These are phyloP conservation scores for Hyles euphorbiae DNA, from an alignment of 1,140 invertebrate species.

Conservation along the genomic window DNA sequence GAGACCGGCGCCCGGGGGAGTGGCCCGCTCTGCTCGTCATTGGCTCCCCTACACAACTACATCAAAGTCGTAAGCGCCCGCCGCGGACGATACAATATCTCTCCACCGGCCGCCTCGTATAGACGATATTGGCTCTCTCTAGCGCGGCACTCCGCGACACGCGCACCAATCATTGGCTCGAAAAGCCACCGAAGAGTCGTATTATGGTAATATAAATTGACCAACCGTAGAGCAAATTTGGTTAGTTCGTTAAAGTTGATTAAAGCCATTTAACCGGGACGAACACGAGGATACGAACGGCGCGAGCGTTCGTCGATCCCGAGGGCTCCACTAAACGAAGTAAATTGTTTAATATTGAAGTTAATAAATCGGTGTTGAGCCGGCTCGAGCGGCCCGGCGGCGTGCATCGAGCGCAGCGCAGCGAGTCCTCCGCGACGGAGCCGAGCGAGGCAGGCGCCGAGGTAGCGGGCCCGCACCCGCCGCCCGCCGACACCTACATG, in stretches of 20 bases:
- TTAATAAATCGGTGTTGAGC: conserved; percentile 54
- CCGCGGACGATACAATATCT: conserved; percentile 37
- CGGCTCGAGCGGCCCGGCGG: conserved; percentile 31
- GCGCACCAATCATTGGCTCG: conserved; percentile 55
- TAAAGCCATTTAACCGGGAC: conserved; percentile 76
- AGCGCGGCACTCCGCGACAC: conserved; percentile 17
- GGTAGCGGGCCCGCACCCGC: conserved; percentile 63
- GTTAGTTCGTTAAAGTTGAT: conserved; percentile 77
- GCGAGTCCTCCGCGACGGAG: conserved; percentile 56
- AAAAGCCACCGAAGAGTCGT: conserved; percentile 37
- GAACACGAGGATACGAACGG: conserved; percentile 66
- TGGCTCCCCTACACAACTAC: conserved; percentile 29
- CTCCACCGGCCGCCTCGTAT: conserved; percentile 38
- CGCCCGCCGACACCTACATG: conserved; percentile 65
- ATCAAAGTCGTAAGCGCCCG: conserved; percentile 47
- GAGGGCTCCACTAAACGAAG: conserved; percentile 64
- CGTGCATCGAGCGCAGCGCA: conserved; percentile 28
- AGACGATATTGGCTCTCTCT: conserved; percentile 42
- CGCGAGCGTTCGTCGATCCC: conserved; percentile 63
- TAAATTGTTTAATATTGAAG: conserved; percentile 74
- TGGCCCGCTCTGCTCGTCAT: conserved; percentile 41
- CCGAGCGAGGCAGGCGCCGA: conserved; percentile 62
- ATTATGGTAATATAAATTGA: conserved; percentile 77
- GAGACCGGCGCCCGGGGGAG: conserved; percentile 33
- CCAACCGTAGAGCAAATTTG: conserved; percentile 74